Percentiles rank a stretch among this genome's conserved stretches.
These are phyloP conservation scores for Aurelia coerulea DNA, from an alignment of 30 jellyfish, hydroid and myxozoan species.

Conservation along the genomic window DNA sequence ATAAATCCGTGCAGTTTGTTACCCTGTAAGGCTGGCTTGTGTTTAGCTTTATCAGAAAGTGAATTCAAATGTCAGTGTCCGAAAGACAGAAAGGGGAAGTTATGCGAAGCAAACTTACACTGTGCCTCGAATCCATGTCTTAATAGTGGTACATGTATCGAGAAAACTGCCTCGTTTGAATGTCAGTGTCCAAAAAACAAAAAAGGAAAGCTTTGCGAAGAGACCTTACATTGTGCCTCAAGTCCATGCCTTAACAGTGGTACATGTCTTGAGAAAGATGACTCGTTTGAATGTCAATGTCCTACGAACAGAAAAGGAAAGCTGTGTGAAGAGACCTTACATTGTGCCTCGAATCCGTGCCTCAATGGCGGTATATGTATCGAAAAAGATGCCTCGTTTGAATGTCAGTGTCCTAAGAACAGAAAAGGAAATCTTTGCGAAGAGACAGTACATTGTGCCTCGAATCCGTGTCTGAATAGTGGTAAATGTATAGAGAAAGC, in stretches of 20 bases:
- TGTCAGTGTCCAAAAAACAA: constrained; percentile 42
- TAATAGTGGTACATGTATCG: constrained; percentile 49
- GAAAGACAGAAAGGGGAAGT: constrained; percentile 49
- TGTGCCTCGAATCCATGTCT: constrained; percentile 69
- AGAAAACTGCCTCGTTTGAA: constrained; percentile 13
- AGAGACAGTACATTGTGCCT: constrained; percentile 20
- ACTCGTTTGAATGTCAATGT: constrained; percentile 54
- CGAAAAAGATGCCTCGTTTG: constrained; percentile 18
- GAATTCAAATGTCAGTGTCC: constrained; percentile 69
- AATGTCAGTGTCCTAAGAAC: constrained; percentile 39
- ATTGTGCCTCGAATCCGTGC: constrained; percentile 66
- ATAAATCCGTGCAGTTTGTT: constrained; percentile 51
- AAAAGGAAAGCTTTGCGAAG: constrained; percentile 62
- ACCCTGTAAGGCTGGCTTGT: constrained; percentile 67
- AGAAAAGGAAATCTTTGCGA: constrained; percentile 65
- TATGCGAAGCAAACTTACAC: constrained; percentile 30
- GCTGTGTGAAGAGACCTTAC: constrained; percentile 36
- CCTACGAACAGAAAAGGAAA: constrained; percentile 46
- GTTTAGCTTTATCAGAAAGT: constrained; percentile 38
- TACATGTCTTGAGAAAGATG: constrained; percentile 34
- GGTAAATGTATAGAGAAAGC: constrained; percentile 55
- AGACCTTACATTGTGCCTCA: constrained; percentile 29
- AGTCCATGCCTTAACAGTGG: constrained; percentile 65
- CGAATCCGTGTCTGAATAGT: constrained; percentile 55
- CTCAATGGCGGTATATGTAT: constrained; percentile 49